Base-by-base conservation (phyloP, 2,113 vertebrate species). In the Tachycineta bicolor region DNA sequence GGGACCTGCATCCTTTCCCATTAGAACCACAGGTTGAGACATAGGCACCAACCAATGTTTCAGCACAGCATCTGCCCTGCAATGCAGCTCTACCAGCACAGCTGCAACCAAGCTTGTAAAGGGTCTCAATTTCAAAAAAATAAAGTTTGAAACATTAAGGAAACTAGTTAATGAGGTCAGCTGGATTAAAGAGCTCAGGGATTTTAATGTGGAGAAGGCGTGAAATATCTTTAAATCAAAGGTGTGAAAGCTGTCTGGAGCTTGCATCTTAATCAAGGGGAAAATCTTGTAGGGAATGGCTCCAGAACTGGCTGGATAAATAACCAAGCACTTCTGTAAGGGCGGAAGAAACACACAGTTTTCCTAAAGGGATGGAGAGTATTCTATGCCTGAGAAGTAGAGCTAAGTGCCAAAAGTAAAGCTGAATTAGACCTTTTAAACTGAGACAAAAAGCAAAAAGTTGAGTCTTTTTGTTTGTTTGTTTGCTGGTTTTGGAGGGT, bases 211-310 rank as follows among this genome's bases (percentile, higher is more conserved):
- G 93, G 96, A 96, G 93, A 81, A 97, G 94, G 95, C 83, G 65
- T 97, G 91, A 97, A 97, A 97, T 95, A 92, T 95, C 94, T 97
- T 96, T 95, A 95, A 97, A 94, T 97, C 93, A 87, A 95, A 97
- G 95, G 96, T 97, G 96, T 93, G 94, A 96, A 97, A 97, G 85
- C 80, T 89, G 96, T 95, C 94, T 96, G 76, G 76, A 96, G 92
- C 80, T 94, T 92, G 94, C 91, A 95, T 96, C 96, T 95, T 97
- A 97, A 96, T 96, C 96, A 93, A 93, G 80, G 60, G 83, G 31
- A 92, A 96, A 81, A 94, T 96, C 93, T 92, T 89, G 86, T 19
- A 47, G 63, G 56, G 64, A 95, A 93, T 52, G 86, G 34, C 80
- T 94, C 34, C 80, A 71, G 91, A 92, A 56, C 94, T 71, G 80